These are phyloP conservation scores for Drosophila repletoides DNA, from an alignment of 1,140 invertebrate genomes.

Conservation along the genomic window DNA sequence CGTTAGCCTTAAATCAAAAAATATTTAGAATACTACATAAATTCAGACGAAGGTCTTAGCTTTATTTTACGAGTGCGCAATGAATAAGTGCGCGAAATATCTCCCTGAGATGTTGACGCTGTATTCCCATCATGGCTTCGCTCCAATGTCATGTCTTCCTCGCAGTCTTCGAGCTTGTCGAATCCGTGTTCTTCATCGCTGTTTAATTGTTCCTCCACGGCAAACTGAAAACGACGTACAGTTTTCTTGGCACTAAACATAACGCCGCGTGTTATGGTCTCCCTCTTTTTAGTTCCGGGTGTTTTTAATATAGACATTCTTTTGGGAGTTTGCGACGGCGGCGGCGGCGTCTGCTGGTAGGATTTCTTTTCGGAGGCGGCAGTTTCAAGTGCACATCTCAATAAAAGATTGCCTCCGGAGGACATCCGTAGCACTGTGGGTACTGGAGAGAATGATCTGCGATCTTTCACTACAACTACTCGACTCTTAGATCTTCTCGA, in stretches of 20 bases:
- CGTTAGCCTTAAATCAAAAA: constrained; percentile 13
- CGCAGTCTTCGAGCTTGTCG: constrained; percentile 50
- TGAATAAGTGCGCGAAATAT: constrained; percentile 32
- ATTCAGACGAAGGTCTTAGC: constrained; percentile 65
- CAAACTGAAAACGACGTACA: constrained; percentile 69
- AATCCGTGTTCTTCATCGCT: constrained; percentile 36
- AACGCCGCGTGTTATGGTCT: constrained; percentile 34
- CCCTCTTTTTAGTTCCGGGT: constrained; percentile 59
- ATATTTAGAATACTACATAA: constrained; percentile 45
- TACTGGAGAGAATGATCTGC: constrained; percentile 58
- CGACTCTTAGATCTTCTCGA: constrained; percentile 8
- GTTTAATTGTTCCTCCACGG: constrained; percentile 45
- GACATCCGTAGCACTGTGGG: constrained; percentile 56
- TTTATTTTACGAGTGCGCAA: constrained; percentile 60
- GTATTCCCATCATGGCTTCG: neutral
- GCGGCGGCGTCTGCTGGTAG: constrained; percentile 2
- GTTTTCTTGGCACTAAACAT: constrained; percentile 74
- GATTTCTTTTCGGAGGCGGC: constrained; percentile 41
- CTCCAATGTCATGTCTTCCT: constrained; percentile 54
- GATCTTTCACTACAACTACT: constrained; percentile 53
- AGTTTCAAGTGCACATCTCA: constrained; percentile 48
- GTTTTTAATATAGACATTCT: constrained; percentile 70
- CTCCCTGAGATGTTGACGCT: neutral
- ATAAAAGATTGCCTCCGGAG: constrained; percentile 31
- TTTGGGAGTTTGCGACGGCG: neutral